Conservation (phyloP, 2,113 vertebrate genomes). For the Columba livia region DNA sequence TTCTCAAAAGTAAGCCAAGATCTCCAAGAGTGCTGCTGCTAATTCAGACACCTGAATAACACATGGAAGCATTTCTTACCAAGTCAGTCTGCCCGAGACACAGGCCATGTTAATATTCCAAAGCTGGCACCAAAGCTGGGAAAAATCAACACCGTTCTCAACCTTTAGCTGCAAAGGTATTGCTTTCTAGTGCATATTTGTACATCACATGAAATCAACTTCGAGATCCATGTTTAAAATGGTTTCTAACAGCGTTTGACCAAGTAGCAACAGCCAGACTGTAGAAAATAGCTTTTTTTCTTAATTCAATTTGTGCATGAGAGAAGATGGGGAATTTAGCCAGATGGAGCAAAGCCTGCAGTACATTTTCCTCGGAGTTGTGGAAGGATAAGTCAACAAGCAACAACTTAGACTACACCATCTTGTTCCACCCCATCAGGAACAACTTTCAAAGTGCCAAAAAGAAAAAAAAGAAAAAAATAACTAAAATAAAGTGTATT, state of each 20-base stretch:
- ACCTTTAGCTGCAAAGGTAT: background rate
- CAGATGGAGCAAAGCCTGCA: conserved; percentile 33
- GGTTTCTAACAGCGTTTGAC: background rate
- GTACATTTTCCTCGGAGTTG: conserved; percentile 17
- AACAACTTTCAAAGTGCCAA: background rate
- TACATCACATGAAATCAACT: background rate
- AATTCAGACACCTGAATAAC: background rate
- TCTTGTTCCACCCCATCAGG: conserved; percentile 6
- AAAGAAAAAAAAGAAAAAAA: background rate
- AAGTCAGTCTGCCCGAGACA: background rate
- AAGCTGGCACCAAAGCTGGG: background rate
- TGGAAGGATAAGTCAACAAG: conserved; percentile 36
- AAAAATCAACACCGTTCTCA: background rate
- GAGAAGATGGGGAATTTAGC: conserved; percentile 2
- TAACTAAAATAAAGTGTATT: background rate
- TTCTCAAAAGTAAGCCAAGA: background rate
- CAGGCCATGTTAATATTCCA: background rate
- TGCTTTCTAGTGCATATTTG: background rate
- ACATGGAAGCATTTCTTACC: background rate
- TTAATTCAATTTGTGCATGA: conserved; percentile 3
- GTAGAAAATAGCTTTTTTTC: conserved; percentile 23
- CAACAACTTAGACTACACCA: conserved; percentile 11
- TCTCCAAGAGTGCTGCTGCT: background rate
- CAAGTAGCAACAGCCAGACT: background rate
- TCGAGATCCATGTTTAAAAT: background rate